These are phyloP conservation scores for Oreochromis spilurus DNA, from an alignment of 2,113 vertebrate species.

Conservation along the genomic window DNA sequence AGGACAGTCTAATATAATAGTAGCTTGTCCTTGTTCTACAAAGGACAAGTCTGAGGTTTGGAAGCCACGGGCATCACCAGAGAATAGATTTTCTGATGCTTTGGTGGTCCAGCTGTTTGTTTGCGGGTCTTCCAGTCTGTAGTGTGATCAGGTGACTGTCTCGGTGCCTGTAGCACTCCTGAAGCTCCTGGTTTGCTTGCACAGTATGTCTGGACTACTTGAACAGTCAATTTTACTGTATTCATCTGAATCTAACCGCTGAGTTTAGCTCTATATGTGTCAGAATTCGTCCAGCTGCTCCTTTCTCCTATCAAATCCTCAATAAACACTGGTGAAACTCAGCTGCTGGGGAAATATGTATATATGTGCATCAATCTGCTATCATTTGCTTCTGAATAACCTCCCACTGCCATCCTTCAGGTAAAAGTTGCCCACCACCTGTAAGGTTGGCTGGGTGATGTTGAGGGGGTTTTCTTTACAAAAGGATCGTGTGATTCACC, in stretches of 20 bases:
- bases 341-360: not conserved
- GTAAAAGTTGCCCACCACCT: not conserved
- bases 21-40: not conserved
- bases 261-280: not conserved
- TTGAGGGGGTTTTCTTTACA: not conserved
- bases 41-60: not conserved
- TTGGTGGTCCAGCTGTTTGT: not conserved
- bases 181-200: not conserved
- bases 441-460: not conserved
- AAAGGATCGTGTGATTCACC: not conserved
- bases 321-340: not conserved
- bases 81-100: not conserved
- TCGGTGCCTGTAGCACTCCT: not conserved
- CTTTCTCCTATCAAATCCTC: not conserved
- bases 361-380: not conserved
- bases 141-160: not conserved
- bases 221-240: not conserved
- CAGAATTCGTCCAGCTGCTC: not conserved
- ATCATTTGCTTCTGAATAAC: not conserved
- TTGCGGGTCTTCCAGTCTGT: not conserved
- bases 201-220: not conserved
- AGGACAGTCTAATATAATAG: not conserved
- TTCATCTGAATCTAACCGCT: not conserved
- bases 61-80: not conserved
- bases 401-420: not conserved